A percentile compares a stretch with the other conserved stretches of the same genome.
Evolutionary conservation across 2,113 vertebrate species (phyloP).

Genomic region (Pitta sordida): DNA sequence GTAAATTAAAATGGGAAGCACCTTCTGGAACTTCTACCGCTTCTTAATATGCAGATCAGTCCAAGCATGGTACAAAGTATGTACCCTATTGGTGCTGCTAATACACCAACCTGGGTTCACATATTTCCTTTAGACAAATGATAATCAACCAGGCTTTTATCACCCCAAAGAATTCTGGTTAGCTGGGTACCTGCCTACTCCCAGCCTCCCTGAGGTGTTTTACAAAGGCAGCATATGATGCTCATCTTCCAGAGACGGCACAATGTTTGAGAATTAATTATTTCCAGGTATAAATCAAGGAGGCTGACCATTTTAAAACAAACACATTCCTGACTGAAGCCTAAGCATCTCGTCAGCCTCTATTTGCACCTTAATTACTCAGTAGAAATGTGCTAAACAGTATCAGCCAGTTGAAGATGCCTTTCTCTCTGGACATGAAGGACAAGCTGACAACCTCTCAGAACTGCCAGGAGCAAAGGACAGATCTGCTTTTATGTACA

Average conservation of each 20-base stretch:
- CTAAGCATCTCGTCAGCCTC: not conserved
- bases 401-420: not conserved
- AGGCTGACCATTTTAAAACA: not conserved
- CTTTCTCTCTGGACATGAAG: not conserved
- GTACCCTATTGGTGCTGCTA: not conserved
- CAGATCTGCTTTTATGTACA: not conserved
- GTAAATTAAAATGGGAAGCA: not conserved
- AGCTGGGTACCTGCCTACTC: not conserved
- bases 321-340: not conserved
- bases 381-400: not conserved
- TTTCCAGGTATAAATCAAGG: not conserved
- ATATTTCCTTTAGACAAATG: not conserved
- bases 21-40: not conserved
- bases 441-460: not conserved
- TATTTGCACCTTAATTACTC: not conserved
- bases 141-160: not conserved
- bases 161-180: not conserved
- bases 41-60: not conserved
- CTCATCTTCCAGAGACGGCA: not conserved
- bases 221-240: not conserved
- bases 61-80: not conserved
- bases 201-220: not conserved
- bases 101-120: not conserved
- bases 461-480: not conserved
- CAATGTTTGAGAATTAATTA: not conserved